Base-by-base conservation (phyloP, 2,888 invertebrate species). In the Coremacera marginata region DNA sequence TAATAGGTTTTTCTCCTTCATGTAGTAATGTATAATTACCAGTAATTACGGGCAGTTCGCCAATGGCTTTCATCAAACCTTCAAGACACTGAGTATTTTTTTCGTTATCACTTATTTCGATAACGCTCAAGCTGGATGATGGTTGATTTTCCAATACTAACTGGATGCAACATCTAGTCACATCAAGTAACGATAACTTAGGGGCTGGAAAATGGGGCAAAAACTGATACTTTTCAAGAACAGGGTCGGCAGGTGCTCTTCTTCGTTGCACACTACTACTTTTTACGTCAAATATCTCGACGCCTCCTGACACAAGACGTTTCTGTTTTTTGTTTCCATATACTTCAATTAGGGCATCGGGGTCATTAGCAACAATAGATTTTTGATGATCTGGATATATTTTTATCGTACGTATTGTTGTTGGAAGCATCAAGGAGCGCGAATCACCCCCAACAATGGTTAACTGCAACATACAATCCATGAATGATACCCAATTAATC, bases 401-500 rank as follows among this genome's bases (percentile, higher is more conserved):
- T 37, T 91, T 90, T 0, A 95, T 86, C 82, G 91, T 92, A 84
- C 93, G 91, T 31, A 95, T 92, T 70, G 93, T 91, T 2, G 94
- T 94, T 0, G 96, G 95, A 0, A 95, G 91, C 83, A 92, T 92
- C 8, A 95, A 91, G 8, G 93, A 92, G 31, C 94, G 91, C 5
- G 92, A 91, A 79, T 93, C 92, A 81, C 92, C 90, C 49, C 92
- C 91, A 16, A 95, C 87, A 76, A 95, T 92, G 83, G 92, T 92
- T 83, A 94, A 92, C 88, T 97, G 97, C 3, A 97, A 91, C 93
- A 97, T 93, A 70, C 94, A 94, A 89, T 97, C 97, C 90, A 97
- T 91, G 89, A 95, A 95, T 2, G 94, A 92, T 14, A 95, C 93
- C 96, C 96, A 97, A 89, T 95, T 95, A 65, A 91, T 91, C 95